These are phyloP conservation scores for Octodon degus DNA, from an alignment of 2,113 vertebrate genomes.

Conservation along the genomic window DNA sequence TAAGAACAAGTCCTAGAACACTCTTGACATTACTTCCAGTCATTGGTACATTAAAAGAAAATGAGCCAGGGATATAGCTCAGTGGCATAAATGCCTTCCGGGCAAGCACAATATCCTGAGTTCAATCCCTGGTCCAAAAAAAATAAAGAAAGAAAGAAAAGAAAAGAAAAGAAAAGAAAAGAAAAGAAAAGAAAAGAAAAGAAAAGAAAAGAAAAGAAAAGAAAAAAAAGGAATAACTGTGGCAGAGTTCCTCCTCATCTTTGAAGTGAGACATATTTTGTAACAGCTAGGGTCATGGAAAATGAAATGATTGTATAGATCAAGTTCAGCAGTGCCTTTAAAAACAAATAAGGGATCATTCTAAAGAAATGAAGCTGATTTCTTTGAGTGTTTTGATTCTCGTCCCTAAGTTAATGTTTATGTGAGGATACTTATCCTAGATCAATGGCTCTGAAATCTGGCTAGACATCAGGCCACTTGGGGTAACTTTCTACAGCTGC, in stretches of 20 bases:
- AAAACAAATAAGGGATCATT: background rate
- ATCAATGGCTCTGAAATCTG: background rate
- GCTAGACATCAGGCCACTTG: too few relatives aligned
- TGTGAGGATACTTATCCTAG: background rate
- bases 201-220: too few relatives aligned
- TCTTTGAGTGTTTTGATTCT: background rate
- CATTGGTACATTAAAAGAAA: background rate
- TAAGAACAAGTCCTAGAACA: background rate
- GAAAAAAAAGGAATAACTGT: background rate
- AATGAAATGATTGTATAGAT: background rate
- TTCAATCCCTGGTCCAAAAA: too few relatives aligned
- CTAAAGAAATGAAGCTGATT: background rate
- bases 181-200: too few relatives aligned
- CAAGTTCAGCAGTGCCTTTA: background rate
- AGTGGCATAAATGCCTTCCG: too few relatives aligned
- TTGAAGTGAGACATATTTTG: background rate
- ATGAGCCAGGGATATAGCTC: too few relatives aligned
- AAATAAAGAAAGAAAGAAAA: too few relatives aligned
- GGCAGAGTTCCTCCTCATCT: background rate
- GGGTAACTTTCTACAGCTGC: background rate
- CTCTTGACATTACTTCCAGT: background rate
- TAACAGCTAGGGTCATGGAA: background rate
- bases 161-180: too few relatives aligned
- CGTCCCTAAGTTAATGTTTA: background rate
- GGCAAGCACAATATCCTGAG: too few relatives aligned